Conservation (phyloP, 2,888 invertebrate species). For the Bombyx huttoni region DNA sequence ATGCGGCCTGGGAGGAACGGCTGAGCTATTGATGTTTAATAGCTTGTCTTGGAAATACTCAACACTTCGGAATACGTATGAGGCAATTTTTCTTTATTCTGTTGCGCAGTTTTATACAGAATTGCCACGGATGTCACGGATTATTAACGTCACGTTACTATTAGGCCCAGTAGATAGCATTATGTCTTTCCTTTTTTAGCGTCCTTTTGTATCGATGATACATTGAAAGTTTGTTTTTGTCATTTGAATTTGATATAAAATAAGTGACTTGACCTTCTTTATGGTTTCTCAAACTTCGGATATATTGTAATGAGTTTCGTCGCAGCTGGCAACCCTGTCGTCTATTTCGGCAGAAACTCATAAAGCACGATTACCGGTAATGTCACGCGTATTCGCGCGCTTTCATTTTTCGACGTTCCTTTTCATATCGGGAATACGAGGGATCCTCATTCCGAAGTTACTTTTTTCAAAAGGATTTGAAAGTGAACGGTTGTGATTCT, state of each 20-base stretch:
- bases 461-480: neutral
- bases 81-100: too few species aligned
- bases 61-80: neutral
- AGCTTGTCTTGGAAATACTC: neutral
- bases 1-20: neutral
- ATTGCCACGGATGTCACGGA: too few species aligned
- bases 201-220: too few species aligned
- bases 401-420: constrained; percentile 35
- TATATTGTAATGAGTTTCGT: constrained; percentile 9
- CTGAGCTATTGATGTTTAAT: neutral
- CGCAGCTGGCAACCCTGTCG: constrained; percentile 9
- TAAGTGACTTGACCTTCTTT: too few species aligned
- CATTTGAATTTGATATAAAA: too few species aligned
- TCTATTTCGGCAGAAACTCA: constrained; percentile 53
- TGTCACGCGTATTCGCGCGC: constrained; percentile 36
- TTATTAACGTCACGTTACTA: too few species aligned
- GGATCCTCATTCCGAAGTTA: neutral
- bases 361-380: constrained; percentile 61
- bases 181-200: too few species aligned
- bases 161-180: too few species aligned
- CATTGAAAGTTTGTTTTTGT: too few species aligned
- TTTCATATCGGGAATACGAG: constrained; percentile 21
- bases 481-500: too few species aligned
- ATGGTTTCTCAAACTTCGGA: too few species aligned
- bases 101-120: too few species aligned